Evolutionary conservation across 2,113 vertebrate species (phyloP).

Genomic region (Hippocampus zosterae): DNA sequence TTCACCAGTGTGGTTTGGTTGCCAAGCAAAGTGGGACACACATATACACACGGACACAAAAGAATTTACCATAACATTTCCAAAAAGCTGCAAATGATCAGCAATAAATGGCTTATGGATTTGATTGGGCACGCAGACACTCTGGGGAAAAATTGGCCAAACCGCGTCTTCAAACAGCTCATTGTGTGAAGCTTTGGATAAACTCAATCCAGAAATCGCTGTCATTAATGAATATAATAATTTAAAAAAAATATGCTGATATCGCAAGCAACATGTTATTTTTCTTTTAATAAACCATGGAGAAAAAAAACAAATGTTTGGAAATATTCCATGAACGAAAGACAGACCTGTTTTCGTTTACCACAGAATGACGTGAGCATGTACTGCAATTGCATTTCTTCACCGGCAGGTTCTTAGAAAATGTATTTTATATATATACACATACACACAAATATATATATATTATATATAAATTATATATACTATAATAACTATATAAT

Average conservation of each 20-base stretch:
- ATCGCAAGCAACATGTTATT: constrained; percentile 48
- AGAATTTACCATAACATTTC: background rate
- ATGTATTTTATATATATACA: too few relatives aligned
- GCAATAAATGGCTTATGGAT: constrained; percentile 8
- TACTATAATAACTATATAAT: too few relatives aligned
- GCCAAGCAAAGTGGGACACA: constrained; percentile 28
- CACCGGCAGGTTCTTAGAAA: background rate
- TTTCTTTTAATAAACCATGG: constrained; percentile 50
- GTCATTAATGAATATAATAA: background rate
- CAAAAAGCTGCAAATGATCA: constrained; percentile 8
- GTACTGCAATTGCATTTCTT: background rate
- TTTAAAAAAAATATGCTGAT: constrained; percentile 9
- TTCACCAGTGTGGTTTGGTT: constrained; percentile 50
- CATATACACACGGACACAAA: constrained; percentile 8
- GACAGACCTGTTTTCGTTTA: background rate
- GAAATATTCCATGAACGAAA: background rate
- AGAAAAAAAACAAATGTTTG: background rate
- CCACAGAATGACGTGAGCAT: background rate
- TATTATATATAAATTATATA: too few relatives aligned
- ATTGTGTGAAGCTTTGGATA: constrained; percentile 12
- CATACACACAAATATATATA: too few relatives aligned
- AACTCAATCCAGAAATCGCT: constrained; percentile 17
- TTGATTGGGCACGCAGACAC: constrained; percentile 18
- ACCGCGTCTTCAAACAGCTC: background rate
- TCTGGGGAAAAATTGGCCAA: constrained; percentile 5